phyloP scores from a whole-genome alignment of 2,797 vertebrate genomes.

The Amniataba percoides region DNA sequence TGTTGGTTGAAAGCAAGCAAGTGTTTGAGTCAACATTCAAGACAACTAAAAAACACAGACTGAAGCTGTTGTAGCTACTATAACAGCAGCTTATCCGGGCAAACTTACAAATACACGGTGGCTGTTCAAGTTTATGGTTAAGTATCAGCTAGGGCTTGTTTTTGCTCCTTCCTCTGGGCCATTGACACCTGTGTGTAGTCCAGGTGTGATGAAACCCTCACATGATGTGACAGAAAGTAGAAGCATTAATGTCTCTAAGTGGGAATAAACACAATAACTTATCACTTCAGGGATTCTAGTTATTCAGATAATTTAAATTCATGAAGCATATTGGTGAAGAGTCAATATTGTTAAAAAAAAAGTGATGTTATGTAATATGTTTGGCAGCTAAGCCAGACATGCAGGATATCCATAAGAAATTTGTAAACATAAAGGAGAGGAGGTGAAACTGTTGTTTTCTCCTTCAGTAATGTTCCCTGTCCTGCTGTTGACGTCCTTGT shows the following conservation, averaged over 20 bases:
- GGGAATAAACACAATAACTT: background rate
- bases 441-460: background rate
- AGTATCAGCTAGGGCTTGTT: background rate
- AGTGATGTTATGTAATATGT: slow-evolving; percentile 57
- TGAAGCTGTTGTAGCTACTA: background rate
- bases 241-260: background rate
- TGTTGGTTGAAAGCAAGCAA: slow-evolving; percentile 20
- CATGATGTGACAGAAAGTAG: background rate
- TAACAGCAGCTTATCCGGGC: too few species aligned
- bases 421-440: slow-evolving; percentile 27
- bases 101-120: background rate
- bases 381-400: slow-evolving; percentile 40
- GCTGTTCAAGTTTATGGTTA: background rate
- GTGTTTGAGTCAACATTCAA: slow-evolving; percentile 19
- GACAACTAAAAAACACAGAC: background rate
- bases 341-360: slow-evolving; percentile 50
- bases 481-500: background rate
- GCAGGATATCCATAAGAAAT: slow-evolving; percentile 36
- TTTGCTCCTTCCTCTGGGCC: background rate
- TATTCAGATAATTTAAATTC: background rate
- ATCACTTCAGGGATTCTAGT: background rate
- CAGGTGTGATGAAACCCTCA: background rate
- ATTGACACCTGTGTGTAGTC: slow-evolving; percentile 12
- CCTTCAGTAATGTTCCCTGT: background rate
- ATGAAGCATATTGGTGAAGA: slow-evolving; percentile 32